A percentile compares a stretch with the other conserved stretches of the same genome.
Evolutionary conservation across 2,888 invertebrate species (phyloP).

Genomic region (Philereme transversata): DNA sequence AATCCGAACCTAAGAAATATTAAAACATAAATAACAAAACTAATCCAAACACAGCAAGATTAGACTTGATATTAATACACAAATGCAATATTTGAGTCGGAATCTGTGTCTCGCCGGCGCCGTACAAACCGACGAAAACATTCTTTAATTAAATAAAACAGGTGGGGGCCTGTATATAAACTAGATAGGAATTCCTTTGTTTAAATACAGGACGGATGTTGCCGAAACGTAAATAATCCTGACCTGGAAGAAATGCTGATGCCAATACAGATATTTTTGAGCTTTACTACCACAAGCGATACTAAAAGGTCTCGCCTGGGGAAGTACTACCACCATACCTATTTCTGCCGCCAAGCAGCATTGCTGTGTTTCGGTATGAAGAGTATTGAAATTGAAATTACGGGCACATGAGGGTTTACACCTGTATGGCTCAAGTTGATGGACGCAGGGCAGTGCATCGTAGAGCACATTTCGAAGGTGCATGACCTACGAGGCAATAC

Average conservation of each 20-base stretch:
- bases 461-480: too few species aligned
- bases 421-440: too few species aligned
- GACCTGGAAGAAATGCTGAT: not conserved
- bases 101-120: conserved; percentile 45
- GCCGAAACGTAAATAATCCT: conserved; percentile 5
- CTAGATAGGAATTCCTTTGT: conserved; percentile 60
- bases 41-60: conserved; percentile 45
- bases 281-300: not conserved
- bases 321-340: too few species aligned
- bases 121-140: conserved; percentile 54
- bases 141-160: conserved; percentile 69
- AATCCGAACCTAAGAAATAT: conserved; percentile 1
- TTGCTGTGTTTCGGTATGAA: too few species aligned
- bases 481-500: too few species aligned
- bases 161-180: conserved; percentile 62
- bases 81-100: conserved; percentile 53
- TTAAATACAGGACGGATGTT: conserved; percentile 41
- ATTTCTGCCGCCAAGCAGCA: too few species aligned
- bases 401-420: too few species aligned
- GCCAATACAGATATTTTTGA: not conserved
- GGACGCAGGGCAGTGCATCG: too few species aligned
- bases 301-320: too few species aligned
- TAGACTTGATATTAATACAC: conserved; percentile 50
- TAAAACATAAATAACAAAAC: conserved; percentile 35
- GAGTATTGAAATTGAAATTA: too few species aligned